Conservation (phyloP, 2,113 vertebrate species). For the Suricata suricatta region DNA sequence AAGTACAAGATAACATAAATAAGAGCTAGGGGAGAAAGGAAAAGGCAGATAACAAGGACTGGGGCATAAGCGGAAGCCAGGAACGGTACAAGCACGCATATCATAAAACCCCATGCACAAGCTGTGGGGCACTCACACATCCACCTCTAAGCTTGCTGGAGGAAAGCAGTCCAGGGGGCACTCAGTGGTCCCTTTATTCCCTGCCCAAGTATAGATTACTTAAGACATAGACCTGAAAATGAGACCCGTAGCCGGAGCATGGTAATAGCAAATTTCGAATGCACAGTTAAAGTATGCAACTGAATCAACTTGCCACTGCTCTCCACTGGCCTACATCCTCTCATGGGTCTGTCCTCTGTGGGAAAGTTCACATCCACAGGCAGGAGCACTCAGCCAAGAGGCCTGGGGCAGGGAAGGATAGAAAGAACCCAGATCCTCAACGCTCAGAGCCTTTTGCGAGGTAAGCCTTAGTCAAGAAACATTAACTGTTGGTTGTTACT, state of each 20-base stretch:
- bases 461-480: not conserved
- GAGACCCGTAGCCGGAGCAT: not conserved
- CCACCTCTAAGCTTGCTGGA: not conserved
- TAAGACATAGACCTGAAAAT: not conserved
- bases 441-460: not conserved
- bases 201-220: not conserved
- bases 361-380: not conserved
- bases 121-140: not conserved
- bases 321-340: not conserved
- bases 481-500: not conserved
- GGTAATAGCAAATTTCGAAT: not conserved
- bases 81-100: not conserved
- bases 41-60: not conserved
- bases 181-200: not conserved
- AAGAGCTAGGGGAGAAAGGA: not conserved
- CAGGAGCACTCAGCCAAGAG: not conserved
- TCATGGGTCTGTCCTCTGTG: not conserved
- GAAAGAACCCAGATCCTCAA: not conserved
- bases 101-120: not conserved
- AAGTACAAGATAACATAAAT: constrained; percentile 33
- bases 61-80: not conserved
- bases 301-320: not conserved
- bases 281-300: not conserved
- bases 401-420: not conserved
- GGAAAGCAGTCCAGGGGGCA: not conserved